A percentile compares a stretch with the other conserved stretches of the same genome.
Evolutionary conservation across 2,888 invertebrate genomes (phyloP).

Genomic region (Panopea generosa): DNA sequence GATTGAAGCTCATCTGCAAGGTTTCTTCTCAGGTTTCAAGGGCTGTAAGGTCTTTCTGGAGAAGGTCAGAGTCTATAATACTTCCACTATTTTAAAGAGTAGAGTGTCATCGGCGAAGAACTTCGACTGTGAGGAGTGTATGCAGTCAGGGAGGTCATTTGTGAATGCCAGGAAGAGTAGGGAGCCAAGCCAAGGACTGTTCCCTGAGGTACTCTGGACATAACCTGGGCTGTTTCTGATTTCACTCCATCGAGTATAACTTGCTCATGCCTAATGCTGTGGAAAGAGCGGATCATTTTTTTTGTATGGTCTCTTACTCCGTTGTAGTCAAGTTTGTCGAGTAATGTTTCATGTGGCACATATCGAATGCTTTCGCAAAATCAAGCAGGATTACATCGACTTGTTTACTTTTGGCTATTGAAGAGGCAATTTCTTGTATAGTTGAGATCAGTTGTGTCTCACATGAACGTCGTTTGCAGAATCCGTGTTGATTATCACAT

Average conservation of each 20-base stretch:
- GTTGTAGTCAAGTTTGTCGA: slow-evolving; percentile 23
- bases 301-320: slow-evolving; percentile 10
- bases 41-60: slow-evolving; percentile 24
- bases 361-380: slow-evolving; percentile 36
- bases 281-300: slow-evolving; percentile 25
- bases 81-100: background rate
- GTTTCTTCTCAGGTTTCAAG: slow-evolving; percentile 28
- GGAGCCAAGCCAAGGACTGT: slow-evolving; percentile 39
- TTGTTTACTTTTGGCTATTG: background rate
- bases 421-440: slow-evolving; percentile 8
- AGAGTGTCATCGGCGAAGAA: slow-evolving; percentile 12
- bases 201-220: slow-evolving; percentile 32
- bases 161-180: too few species aligned
- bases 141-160: slow-evolving; percentile 21
- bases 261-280: slow-evolving; percentile 11
- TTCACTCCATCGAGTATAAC: slow-evolving; percentile 19
- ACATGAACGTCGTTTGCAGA: slow-evolving; percentile 16
- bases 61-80: background rate
- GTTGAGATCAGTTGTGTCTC: slow-evolving; percentile 23
- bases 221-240: slow-evolving; percentile 9
- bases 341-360: slow-evolving; percentile 23
- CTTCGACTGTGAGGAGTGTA: background rate
- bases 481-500: slow-evolving; percentile 31
- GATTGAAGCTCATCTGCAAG: slow-evolving; percentile 42
- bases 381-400: slow-evolving; percentile 31